These are phyloP conservation scores for Zalophus californianus DNA, from an alignment of 2,797 vertebrate genomes.

Conservation along the genomic window DNA sequence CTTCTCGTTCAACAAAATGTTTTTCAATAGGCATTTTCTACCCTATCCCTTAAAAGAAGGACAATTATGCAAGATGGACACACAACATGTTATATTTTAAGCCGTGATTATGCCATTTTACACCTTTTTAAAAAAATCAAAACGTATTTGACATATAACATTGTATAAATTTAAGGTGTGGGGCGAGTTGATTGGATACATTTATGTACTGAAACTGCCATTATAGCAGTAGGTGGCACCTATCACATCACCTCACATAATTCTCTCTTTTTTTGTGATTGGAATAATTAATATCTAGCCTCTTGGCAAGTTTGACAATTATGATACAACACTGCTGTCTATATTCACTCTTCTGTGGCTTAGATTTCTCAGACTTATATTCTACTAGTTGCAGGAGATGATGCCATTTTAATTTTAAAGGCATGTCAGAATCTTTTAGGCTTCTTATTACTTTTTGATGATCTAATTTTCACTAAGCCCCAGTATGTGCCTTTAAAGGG, in stretches of 20 bases:
- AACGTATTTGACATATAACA: not conserved
- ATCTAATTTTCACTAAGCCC: not conserved
- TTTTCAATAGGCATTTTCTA: not conserved
- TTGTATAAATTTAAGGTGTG: not conserved
- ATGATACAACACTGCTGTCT: not conserved
- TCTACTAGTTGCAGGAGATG: not conserved
- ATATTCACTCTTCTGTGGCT: not conserved
- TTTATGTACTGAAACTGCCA: not conserved
- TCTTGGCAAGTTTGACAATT: not conserved
- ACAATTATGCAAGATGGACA: not conserved
- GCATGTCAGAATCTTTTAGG: not conserved
- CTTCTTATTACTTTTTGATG: not conserved
- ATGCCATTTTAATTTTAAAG: not conserved
- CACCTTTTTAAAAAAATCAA: too few relatives aligned
- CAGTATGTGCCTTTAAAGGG: not conserved
- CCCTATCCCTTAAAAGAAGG: not conserved
- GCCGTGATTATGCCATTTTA: not conserved
- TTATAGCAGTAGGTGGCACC: fast-evolving
- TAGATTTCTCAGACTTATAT: not conserved
- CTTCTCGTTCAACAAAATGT: not conserved
- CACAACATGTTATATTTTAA: not conserved
- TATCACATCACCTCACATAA: not conserved
- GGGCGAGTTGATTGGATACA: not conserved
- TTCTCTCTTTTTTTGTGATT: not conserved
- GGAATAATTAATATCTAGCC: not conserved